Evolutionary conservation across 1,140 invertebrate species (phyloP).

Genomic region (Chironomus striatipennis): DNA sequence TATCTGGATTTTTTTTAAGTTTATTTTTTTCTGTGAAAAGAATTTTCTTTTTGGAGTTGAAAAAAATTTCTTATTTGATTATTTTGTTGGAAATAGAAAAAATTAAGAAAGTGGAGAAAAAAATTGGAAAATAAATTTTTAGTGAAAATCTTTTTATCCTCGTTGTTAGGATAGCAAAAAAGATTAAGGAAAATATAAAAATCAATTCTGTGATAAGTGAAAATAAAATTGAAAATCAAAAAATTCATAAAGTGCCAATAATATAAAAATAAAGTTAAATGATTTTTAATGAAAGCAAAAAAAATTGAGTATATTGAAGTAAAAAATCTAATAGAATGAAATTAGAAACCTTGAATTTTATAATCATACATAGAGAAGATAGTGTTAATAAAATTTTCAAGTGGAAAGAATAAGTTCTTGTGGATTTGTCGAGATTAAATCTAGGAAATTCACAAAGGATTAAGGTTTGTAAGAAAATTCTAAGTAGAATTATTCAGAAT

Average conservation of each 20-base stretch:
- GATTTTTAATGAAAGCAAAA: neutral
- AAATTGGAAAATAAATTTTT: neutral
- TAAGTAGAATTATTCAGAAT: too few relatives aligned
- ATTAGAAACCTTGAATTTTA: neutral
- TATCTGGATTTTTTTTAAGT: neutral
- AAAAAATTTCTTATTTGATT: neutral
- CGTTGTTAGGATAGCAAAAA: neutral
- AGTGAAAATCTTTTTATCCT: neutral
- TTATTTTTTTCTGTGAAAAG: neutral
- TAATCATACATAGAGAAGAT: neutral
- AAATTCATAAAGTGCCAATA: conserved; percentile 13
- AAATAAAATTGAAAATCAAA: neutral
- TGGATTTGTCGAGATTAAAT: too few relatives aligned
- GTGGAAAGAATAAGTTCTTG: neutral
- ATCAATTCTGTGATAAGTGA: neutral
- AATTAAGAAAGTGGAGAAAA: neutral
- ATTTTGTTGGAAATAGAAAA: neutral
- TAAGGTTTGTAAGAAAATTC: too few relatives aligned
- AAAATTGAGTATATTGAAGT: neutral
- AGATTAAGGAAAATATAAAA: neutral
- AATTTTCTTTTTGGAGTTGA: neutral
- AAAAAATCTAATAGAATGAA: conserved; percentile 5
- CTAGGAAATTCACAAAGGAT: too few relatives aligned
- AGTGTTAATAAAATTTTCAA: neutral
- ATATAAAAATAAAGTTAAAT: neutral